Evolutionary conservation across 2,888 invertebrate genomes (phyloP).

Genomic region (Trimorus sp.): DNA sequence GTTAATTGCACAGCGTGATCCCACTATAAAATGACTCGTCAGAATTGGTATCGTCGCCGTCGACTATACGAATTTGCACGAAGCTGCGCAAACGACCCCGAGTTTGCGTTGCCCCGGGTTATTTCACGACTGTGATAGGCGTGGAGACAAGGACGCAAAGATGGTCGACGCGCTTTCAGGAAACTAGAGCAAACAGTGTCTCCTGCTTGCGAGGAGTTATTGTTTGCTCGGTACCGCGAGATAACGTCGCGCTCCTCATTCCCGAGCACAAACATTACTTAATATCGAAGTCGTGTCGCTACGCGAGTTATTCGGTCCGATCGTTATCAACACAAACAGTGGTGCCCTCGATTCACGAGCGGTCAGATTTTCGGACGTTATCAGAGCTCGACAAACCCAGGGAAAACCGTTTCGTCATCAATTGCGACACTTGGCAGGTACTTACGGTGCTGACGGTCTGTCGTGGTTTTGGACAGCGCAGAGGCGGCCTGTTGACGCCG

Average conservation of each 20-base stretch:
- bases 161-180: slow-evolving; percentile 69
- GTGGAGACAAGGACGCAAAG: no score
- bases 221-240: slow-evolving; percentile 76
- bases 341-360: slow-evolving; percentile 73
- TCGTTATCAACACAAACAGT: slow-evolving; percentile 77
- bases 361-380: slow-evolving; percentile 75
- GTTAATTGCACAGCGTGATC: slow-evolving; percentile 44
- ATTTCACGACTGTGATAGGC: slow-evolving; percentile 68
- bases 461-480: slow-evolving; percentile 77
- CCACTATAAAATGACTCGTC: slow-evolving; percentile 52
- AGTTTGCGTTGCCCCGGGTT: slow-evolving; percentile 57
- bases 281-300: slow-evolving; percentile 76
- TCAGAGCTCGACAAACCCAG: neutral
- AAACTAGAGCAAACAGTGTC: slow-evolving; percentile 80
- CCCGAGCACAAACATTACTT: slow-evolving; percentile 78
- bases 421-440: slow-evolving; percentile 28
- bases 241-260: slow-evolving; percentile 75
- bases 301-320: slow-evolving; percentile 67
- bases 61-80: slow-evolving; percentile 35
- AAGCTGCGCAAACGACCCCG: slow-evolving; percentile 30
- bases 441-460: slow-evolving; percentile 77
- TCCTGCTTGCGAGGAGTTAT: slow-evolving; percentile 73
- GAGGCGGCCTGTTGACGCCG: slow-evolving; percentile 84
- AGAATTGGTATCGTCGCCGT: slow-evolving; percentile 8
- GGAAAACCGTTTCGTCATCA: neutral